A percentile compares a stretch with the other conserved stretches of the same genome.
phyloP scores from a whole-genome alignment of 2,797 vertebrate species.

The Cryptoprocta ferox region DNA sequence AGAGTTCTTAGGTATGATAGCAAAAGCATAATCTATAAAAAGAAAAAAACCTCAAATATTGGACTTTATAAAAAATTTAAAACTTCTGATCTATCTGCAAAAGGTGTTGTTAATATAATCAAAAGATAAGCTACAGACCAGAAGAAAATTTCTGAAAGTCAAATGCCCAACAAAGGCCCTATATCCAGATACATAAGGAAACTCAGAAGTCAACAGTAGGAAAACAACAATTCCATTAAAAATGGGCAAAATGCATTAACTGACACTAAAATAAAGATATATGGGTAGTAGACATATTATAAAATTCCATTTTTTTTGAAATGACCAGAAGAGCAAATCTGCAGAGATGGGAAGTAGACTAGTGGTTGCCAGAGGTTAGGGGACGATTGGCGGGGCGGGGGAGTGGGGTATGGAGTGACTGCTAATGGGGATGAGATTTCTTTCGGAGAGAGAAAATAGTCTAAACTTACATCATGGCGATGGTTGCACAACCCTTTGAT shows the following conservation, averaged over 20 bases:
- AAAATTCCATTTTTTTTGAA: not conserved
- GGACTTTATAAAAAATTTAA: not conserved
- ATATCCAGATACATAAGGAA: not conserved
- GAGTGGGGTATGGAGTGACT: not conserved
- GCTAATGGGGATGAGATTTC: not conserved
- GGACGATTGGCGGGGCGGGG: too few species aligned
- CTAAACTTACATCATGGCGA: not conserved
- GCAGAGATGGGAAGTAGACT: not conserved
- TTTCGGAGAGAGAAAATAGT: constrained; percentile 1
- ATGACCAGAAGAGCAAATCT: not conserved
- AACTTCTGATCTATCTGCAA: not conserved
- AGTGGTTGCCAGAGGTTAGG: not conserved
- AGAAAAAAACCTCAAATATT: not conserved
- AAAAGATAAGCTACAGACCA: not conserved
- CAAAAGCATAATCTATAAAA: not conserved
- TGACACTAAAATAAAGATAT: not conserved
- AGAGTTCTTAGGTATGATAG: not conserved
- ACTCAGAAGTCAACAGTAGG: not conserved
- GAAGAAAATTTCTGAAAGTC: not conserved
- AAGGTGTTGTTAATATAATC: not conserved
- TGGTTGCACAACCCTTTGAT: not conserved
- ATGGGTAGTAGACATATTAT: not conserved
- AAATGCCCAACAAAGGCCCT: not conserved
- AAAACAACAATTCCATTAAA: not conserved
- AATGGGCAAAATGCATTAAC: not conserved